A percentile compares a stretch with the other conserved stretches of the same genome.
These are phyloP conservation scores for Coecobrya sp. DNA, from an alignment of 2,888 invertebrate genomes.

Conservation along the genomic window DNA sequence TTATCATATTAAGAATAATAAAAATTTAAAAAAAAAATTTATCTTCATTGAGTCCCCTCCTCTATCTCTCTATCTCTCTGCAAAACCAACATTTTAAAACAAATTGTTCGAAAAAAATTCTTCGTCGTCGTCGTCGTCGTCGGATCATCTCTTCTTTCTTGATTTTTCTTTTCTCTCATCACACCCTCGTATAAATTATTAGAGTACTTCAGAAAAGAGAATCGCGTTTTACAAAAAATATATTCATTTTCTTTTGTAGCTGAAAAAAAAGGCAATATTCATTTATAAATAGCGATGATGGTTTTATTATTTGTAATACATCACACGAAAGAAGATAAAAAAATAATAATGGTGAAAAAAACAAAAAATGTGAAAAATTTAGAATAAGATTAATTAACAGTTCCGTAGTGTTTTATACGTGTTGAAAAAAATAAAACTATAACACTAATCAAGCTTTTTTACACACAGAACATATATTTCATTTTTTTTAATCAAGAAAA, in stretches of 20 bases:
- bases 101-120: constrained; percentile 67
- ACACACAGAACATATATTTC: neutral
- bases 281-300: constrained; percentile 63
- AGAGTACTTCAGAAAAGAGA: constrained; percentile 69
- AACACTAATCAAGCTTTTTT: constrained; percentile 70
- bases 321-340: constrained; percentile 62
- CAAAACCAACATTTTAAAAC: constrained; percentile 39
- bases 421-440: constrained; percentile 77
- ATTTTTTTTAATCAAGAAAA: neutral
- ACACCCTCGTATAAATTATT: constrained; percentile 63
- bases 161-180: constrained; percentile 66
- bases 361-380: constrained; percentile 72
- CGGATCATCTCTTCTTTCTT: constrained; percentile 68
- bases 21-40: too few relatives aligned
- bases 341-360: too few relatives aligned
- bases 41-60: too few relatives aligned
- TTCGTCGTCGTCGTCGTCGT: too few relatives aligned
- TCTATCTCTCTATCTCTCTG: constrained; percentile 62
- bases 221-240: too few relatives aligned
- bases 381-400: constrained; percentile 78
- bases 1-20: constrained; percentile 56
- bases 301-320: constrained; percentile 74
- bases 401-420: constrained; percentile 81
- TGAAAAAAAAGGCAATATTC: constrained; percentile 70
- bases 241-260: constrained; percentile 77